Conservation (phyloP, 2,888 invertebrate genomes). For the Candidula unifasciata region DNA sequence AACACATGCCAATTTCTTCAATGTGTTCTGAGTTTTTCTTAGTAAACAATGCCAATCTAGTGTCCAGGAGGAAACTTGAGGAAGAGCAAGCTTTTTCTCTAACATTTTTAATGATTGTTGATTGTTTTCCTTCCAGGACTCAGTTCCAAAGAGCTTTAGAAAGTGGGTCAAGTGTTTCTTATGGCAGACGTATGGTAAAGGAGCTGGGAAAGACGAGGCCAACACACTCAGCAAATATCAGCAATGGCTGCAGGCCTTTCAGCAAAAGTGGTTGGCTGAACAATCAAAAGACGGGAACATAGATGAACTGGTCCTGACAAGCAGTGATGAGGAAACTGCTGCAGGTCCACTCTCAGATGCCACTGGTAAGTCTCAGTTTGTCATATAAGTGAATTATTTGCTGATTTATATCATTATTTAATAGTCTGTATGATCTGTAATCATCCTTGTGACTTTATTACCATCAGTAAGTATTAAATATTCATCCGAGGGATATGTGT, state of each 20-base stretch:
- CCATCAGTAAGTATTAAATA: too few relatives aligned
- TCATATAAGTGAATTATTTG: too few relatives aligned
- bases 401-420: too few relatives aligned
- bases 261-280: slow-evolving; percentile 41
- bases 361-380: background rate
- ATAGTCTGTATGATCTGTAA: too few relatives aligned
- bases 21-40: too few relatives aligned
- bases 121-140: slow-evolving; percentile 12
- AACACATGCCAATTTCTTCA: too few relatives aligned
- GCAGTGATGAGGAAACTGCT: slow-evolving; percentile 35
- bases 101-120: background rate
- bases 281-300: background rate
- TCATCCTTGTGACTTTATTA: too few relatives aligned
- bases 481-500: too few relatives aligned
- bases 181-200: slow-evolving; percentile 32
- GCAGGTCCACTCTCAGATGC: background rate
- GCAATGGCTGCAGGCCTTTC: slow-evolving; percentile 32
- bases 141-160: slow-evolving; percentile 40
- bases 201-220: background rate
- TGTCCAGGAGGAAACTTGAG: too few relatives aligned
- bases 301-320: slow-evolving; percentile 3
- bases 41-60: too few relatives aligned
- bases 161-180: slow-evolving; percentile 48
- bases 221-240: background rate
- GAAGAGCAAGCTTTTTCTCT: too few relatives aligned